These are phyloP conservation scores for Drosophila mulleri DNA, from an alignment of 2,888 invertebrate species.

Conservation along the genomic window DNA sequence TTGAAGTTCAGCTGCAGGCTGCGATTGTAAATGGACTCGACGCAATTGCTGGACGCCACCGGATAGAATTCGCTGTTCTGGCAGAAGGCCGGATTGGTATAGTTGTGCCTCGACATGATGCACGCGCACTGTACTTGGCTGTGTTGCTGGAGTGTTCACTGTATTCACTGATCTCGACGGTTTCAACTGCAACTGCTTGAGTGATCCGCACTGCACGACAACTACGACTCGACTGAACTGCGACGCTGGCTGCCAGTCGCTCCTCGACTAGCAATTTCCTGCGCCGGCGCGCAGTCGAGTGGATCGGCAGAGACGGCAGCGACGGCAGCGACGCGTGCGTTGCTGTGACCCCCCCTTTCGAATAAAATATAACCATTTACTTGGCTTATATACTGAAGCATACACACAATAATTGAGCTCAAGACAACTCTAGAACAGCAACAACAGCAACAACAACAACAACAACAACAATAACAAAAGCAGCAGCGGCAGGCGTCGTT, in stretches of 20 bases:
- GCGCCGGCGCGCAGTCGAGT: constrained; percentile 75
- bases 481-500: constrained; percentile 56
- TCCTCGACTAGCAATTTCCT: constrained; percentile 74
- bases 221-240: constrained; percentile 71
- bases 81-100: constrained; percentile 92
- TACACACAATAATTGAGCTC: constrained; percentile 58
- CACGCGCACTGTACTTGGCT: constrained; percentile 52
- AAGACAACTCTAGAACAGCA: constrained; percentile 67
- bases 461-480: constrained; percentile 9
- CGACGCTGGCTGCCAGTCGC: constrained; percentile 38
- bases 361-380: constrained; percentile 44
- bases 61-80: constrained; percentile 90
- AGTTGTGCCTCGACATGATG: constrained; percentile 86
- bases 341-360: constrained; percentile 39
- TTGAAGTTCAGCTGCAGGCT: constrained; percentile 80
- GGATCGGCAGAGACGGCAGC: constrained; percentile 57
- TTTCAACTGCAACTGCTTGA: constrained; percentile 10
- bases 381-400: constrained; percentile 42
- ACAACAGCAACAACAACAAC: constrained; percentile 21
- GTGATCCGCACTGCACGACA: constrained; percentile 59
- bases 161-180: not conserved
- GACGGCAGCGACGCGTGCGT: constrained; percentile 50
- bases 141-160: constrained; percentile 17
- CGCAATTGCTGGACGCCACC: constrained; percentile 72
- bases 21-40: constrained; percentile 82